phyloP scores from a whole-genome alignment of 2,797 vertebrate species.

The Crocidura indochinensis region DNA sequence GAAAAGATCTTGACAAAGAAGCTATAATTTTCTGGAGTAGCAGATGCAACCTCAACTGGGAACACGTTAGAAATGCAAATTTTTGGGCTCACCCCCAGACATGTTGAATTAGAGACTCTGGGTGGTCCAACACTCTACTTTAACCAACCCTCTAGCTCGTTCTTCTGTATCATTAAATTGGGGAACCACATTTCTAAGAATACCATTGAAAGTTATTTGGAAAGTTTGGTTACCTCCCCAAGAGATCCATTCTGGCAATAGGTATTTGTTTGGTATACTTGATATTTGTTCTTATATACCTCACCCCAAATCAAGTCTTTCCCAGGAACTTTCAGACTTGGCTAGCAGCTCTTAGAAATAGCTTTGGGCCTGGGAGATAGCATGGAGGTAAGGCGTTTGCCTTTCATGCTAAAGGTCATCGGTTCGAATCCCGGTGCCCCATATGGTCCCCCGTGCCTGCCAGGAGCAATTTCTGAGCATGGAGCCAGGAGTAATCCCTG shows the following conservation, averaged over 20 bases:
- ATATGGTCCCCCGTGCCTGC: no score
- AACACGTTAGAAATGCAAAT: conserved; percentile 22
- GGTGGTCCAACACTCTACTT: background rate
- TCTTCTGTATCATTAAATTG: background rate
- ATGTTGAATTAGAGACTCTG: background rate
- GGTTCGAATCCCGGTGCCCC: no score
- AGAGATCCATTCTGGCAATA: conserved; percentile 13
- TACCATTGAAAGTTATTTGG: conserved; percentile 14
- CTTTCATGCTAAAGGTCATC: no score
- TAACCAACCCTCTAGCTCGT: background rate
- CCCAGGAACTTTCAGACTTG: background rate
- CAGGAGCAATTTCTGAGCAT: no score
- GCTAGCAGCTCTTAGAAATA: background rate
- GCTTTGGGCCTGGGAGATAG: no score
- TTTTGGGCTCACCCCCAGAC: background rate
- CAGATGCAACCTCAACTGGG: background rate
- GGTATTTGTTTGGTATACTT: background rate
- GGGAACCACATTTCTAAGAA: background rate
- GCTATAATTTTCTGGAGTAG: background rate
- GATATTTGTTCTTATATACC: background rate
- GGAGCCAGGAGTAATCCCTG: no score
- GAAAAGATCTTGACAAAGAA: conserved; percentile 35
- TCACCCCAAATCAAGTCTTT: background rate
- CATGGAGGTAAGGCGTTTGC: no score
- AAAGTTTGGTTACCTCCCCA: background rate